A percentile compares a stretch with the other conserved stretches of the same genome.
phyloP scores from a whole-genome alignment of 2,797 vertebrate species.

The Propithecus deckenii region DNA sequence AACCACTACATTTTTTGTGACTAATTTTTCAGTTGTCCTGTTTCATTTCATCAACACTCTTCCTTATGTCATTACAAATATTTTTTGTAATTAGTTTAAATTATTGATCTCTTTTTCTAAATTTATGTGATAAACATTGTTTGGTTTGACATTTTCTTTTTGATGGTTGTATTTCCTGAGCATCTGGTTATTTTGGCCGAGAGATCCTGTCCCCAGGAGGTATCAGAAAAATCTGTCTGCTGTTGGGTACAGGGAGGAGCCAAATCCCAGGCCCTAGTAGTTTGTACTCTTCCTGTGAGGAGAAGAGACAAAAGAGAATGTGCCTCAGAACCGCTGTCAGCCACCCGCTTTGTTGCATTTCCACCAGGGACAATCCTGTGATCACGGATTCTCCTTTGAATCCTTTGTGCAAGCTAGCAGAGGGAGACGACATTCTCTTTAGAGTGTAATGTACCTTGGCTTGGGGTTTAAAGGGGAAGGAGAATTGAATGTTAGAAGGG shows the following conservation, averaged over 20 bases:
- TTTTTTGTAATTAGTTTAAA: constrained; percentile 25
- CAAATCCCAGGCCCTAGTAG: not conserved
- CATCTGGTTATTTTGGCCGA: constrained; percentile 30
- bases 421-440: not conserved
- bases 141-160: not conserved
- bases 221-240: not conserved
- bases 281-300: not conserved
- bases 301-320: not conserved
- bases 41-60: not conserved
- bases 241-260: not conserved
- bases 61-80: not conserved
- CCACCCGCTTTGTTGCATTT: not conserved
- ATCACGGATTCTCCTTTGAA: not conserved
- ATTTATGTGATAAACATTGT: not conserved
- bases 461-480: not conserved
- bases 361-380: not conserved
- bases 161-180: not conserved
- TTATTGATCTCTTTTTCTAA: not conserved
- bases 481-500: not conserved
- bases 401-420: not conserved
- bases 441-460: not conserved
- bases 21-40: not conserved
- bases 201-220: not conserved
- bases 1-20: not conserved
- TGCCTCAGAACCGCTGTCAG: not conserved